phyloP scores from a whole-genome alignment of 2,113 vertebrate species.

The Paralichthys olivaceus region DNA sequence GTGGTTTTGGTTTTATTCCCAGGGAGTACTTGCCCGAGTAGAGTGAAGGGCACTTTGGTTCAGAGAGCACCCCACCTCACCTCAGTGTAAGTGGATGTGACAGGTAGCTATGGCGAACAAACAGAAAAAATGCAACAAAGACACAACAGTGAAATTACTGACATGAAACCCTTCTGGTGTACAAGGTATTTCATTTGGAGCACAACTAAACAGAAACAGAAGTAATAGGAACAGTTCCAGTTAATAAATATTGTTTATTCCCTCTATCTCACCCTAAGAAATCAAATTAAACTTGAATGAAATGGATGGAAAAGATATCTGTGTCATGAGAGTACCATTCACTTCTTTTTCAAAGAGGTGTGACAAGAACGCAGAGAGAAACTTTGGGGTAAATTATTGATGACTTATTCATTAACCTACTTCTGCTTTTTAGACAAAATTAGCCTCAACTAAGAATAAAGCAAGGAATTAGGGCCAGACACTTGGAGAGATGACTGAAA shows the following conservation, averaged over 20 bases:
- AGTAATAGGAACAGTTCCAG: conserved; percentile 2
- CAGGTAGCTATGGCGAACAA: conserved; percentile 55
- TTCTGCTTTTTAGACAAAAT: conserved; percentile 64
- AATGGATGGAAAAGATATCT: not conserved
- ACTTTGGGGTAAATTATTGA: conserved; percentile 68
- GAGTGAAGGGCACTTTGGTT: conserved; percentile 76
- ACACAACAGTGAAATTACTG: conserved; percentile 59
- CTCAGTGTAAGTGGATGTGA: conserved; percentile 74
- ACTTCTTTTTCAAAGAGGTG: conserved; percentile 13
- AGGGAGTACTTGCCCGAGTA: conserved; percentile 62
- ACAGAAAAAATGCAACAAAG: conserved; percentile 55
- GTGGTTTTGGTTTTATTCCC: conserved; percentile 73
- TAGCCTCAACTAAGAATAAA: conserved; percentile 64
- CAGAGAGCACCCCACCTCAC: conserved; percentile 62
- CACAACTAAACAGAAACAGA: conserved; percentile 43
- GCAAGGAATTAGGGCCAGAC: conserved; percentile 49
- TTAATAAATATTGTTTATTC: conserved; percentile 36
- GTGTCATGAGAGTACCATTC: conserved; percentile 1
- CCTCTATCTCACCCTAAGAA: conserved; percentile 24
- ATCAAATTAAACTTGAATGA: not conserved
- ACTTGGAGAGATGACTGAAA: conserved; percentile 50
- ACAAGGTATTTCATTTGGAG: conserved; percentile 40
- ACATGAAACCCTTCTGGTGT: conserved; percentile 59
- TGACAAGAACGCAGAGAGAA: conserved; percentile 8
- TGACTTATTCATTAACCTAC: conserved; percentile 66